Evolutionary conservation across 1,140 invertebrate genomes (phyloP), one percentile per base, ranked within the genome.

Genomic region (Archivesica marissinica): DNA sequence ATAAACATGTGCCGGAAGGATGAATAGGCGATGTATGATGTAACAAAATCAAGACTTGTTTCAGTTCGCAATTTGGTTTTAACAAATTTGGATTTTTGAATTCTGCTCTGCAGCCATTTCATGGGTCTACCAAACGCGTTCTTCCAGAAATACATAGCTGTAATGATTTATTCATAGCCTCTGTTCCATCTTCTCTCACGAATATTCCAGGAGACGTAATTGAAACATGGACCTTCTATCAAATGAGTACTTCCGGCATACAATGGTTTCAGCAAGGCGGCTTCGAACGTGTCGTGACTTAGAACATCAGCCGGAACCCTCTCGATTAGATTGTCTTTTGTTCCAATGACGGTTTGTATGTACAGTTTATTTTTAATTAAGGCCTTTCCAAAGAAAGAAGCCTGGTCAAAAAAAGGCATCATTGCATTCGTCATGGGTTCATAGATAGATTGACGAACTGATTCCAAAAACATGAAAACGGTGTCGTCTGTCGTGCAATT

Each of bases 281-380:
- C 91, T 61, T 92, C 92, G 76, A 92, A 92, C 11, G 92, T 92
- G 64, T 92, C 92, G 54, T 92, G 92, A 81, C 92, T 92, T 1
- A 92, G 86, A 17, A 92, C 91, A 72, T 92, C 90, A 38, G 92
- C 87, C 15, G 92, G 92, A 11, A 92, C 89, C 6, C 89, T 54
- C 83, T 92, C 92, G 13, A 92, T 90, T 23, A 89, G 68, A 44
- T 90, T 87, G 0, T 89, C 87, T 28, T 84, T 77, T 0, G 56
- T 78, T 20, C 91, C 90, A 52, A 92, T 89, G 20, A 92, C 85
- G 23, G 89, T 88, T 9, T 91, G 84, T 44, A 92, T 90, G 59
- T 92, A 92, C 15, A 91, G 44, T 20, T 70, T n/a, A 80, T 92
- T 92, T 54, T 89, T 88, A 23, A 92, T 88, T 13, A 92, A 77